These are phyloP conservation scores for Lithosia quadra DNA, from an alignment of 2,888 invertebrate species.

Conservation along the genomic window DNA sequence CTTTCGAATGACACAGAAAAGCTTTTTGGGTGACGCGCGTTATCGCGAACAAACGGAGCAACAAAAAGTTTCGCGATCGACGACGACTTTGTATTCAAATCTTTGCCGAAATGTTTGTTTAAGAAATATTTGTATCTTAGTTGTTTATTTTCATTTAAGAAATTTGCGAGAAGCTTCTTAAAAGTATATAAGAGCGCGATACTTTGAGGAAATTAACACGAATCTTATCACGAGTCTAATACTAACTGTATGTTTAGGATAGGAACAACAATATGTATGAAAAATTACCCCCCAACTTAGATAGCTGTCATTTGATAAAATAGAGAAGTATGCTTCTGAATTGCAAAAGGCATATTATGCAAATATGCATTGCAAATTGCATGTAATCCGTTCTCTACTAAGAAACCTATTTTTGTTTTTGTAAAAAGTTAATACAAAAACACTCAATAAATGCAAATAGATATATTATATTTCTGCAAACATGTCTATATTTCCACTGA, in stretches of 20 bases:
- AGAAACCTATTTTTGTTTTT: background rate
- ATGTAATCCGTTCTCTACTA: background rate
- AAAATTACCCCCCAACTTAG: background rate
- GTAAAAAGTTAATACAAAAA: background rate
- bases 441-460: background rate
- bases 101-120: conserved; percentile 50
- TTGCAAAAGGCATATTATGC: background rate
- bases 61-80: conserved; percentile 63
- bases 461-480: background rate
- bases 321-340: background rate
- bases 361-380: background rate
- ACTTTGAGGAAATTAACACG: background rate
- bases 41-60: conserved; percentile 65
- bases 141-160: conserved; percentile 40
- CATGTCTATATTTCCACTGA: background rate
- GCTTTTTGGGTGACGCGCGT: conserved; percentile 82
- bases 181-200: conserved; percentile 7
- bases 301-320: too few species aligned
- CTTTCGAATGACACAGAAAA: conserved; percentile 80
- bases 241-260: too few species aligned
- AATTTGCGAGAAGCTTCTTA: conserved; percentile 26
- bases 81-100: conserved; percentile 76
- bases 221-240: too few species aligned
- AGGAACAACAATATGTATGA: too few species aligned
- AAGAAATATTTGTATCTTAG: conserved; percentile 29